Percentiles rank a stretch among this genome's conserved stretches.
phyloP scores from a whole-genome alignment of 2,113 vertebrate species.

The Neogale vison region DNA sequence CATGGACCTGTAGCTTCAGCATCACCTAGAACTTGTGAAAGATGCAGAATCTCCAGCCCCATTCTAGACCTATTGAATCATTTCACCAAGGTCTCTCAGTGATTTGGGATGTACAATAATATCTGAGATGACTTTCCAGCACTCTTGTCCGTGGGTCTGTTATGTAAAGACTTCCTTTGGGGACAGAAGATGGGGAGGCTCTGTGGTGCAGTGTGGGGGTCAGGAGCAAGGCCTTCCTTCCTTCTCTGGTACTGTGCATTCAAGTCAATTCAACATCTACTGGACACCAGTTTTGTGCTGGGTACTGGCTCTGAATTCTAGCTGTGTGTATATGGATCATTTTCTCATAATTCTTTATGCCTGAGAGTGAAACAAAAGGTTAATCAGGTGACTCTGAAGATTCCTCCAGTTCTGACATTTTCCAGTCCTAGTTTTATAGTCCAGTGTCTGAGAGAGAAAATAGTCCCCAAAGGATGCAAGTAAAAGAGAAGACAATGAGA shows the following conservation, averaged over 20 bases:
- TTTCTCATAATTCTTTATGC: neutral
- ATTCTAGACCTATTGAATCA: neutral
- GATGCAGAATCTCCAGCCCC: neutral
- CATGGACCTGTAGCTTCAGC: neutral
- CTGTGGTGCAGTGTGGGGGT: neutral
- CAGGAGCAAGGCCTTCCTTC: neutral
- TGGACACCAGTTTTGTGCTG: neutral
- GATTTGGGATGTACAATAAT: neutral
- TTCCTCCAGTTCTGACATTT: neutral
- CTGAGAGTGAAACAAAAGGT: neutral
- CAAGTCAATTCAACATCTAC: neutral
- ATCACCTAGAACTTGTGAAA: slow-evolving; percentile 17
- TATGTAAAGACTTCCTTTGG: neutral
- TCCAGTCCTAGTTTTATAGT: neutral
- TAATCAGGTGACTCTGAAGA: neutral
- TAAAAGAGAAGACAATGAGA: neutral
- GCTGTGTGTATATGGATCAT: neutral
- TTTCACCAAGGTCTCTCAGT: neutral
- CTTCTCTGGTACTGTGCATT: neutral
- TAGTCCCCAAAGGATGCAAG: neutral
- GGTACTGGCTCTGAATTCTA: neutral
- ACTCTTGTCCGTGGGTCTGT: neutral
- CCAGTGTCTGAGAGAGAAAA: neutral
- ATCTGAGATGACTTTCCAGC: neutral
- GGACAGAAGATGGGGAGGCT: neutral